Conservation (phyloP, 1,140 invertebrate genomes). For the Arctopsyche grandis region DNA sequence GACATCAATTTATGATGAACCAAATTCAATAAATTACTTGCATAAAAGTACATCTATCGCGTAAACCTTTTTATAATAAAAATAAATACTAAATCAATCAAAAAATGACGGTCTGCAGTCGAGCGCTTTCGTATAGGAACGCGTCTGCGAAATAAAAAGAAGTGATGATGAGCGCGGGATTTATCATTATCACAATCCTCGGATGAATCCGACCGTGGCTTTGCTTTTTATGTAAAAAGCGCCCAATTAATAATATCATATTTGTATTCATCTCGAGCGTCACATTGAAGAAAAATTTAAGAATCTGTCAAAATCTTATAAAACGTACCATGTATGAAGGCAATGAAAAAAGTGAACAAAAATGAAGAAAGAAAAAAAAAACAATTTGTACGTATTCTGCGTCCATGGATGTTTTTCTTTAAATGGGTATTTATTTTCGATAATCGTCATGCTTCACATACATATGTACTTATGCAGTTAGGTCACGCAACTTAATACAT, state of each 20-base stretch:
- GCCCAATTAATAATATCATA: slow-evolving; percentile 16
- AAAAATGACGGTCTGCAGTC: neutral
- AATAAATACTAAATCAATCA: too few relatives aligned
- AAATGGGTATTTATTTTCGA: too few relatives aligned
- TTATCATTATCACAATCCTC: slow-evolving; percentile 27
- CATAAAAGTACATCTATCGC: too few relatives aligned
- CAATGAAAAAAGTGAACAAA: too few relatives aligned
- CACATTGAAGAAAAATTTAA: neutral
- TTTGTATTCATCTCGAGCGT: neutral
- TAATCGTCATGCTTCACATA: too few relatives aligned
- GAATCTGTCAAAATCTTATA: neutral
- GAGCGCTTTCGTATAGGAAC: neutral
- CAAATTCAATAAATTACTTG: too few relatives aligned
- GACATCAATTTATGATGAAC: too few relatives aligned
- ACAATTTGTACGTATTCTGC: neutral
- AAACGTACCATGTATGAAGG: too few relatives aligned
- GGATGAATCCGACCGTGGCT: slow-evolving; percentile 13
- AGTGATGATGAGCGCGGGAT: slow-evolving; percentile 9
- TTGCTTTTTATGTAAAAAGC: neutral
- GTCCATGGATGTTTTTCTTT: neutral
- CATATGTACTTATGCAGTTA: too few relatives aligned
- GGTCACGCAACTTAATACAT: too few relatives aligned
- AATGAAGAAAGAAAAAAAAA: neutral
- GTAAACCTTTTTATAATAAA: too few relatives aligned
- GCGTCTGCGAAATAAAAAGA: neutral